Base-by-base conservation (phyloP, 2,797 vertebrate species). In the Arctocebus calabarensis region DNA sequence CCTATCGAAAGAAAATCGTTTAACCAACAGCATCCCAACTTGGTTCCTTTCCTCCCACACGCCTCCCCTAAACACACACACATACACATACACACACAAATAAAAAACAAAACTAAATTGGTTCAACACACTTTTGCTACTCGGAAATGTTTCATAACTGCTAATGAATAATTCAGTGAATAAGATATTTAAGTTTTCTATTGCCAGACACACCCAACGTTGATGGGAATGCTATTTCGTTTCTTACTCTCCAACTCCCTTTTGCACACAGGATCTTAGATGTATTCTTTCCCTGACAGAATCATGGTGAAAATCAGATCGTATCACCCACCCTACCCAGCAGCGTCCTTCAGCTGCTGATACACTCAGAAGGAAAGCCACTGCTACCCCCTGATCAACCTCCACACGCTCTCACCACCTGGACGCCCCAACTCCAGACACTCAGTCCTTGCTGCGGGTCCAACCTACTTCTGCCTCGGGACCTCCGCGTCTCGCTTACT, bases 151-250 rank as follows among this genome's bases (percentile, higher is more conserved):
- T 97, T 97, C 95, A 96, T 97, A 97, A 97, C 83, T 93, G 91
- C 57, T 68, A 96, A 86, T 97, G 97, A 97, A 97, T 97, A 96
- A 97, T 97, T 96, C 94, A 95, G 92, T 81, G 88, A 97, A 90
- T 71, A 92, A 23, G 61, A 81, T 94, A 97, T 95, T 97, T 94
- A 83, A 97, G 81, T 86, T 96, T 95, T 95, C 96, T 94, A 84
- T 94, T 95, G 92, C 96, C 88, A 96, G 97, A 93, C 92, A 94
- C 92, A 84, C 90, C 96, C 96, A 97, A 85, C 83, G 95, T 95
- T 91, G 88, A 96, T 77, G 71, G 81, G 40, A 92, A 95, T 94
- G 91, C 79, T 92, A 52, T 87, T 92, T 75, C 85, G 78, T 94
- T 95, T 84, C 94, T 91, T 82, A 94, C 52, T 94, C 71, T 84